Evolutionary conservation across 2,797 vertebrate species (phyloP).

Genomic region (Adrianichthys oophorus): DNA sequence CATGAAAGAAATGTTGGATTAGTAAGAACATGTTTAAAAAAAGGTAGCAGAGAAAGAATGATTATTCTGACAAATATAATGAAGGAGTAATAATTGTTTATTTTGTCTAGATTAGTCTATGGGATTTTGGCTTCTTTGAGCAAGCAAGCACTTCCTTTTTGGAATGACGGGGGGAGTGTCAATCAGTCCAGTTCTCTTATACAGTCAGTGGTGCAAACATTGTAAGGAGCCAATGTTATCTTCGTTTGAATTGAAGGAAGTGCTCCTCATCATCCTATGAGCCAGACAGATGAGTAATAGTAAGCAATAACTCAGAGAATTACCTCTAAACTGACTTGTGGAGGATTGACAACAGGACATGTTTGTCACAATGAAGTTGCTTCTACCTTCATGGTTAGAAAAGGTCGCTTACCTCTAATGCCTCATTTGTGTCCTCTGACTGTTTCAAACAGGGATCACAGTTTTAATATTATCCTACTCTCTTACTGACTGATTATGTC

Average conservation of each 20-base stretch:
- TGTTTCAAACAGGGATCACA: conserved; percentile 53
- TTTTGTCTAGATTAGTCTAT: too few species aligned
- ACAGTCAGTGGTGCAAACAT: too few species aligned
- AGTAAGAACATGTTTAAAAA: too few species aligned
- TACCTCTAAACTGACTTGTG: conserved; percentile 8
- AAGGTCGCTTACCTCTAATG: conserved; percentile 53
- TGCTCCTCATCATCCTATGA: conserved; percentile 21
- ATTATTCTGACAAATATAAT: too few species aligned
- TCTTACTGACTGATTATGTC: conserved; percentile 28
- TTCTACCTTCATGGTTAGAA: conserved; percentile 4
- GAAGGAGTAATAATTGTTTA: too few species aligned
- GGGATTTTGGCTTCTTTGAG: too few species aligned
- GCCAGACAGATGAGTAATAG: conserved; percentile 31
- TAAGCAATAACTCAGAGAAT: conserved; percentile 55
- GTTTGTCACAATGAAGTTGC: conserved; percentile 14
- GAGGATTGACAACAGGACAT: conserved; percentile 17
- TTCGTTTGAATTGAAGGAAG: conserved; percentile 25
- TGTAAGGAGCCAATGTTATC: conserved; percentile 15
- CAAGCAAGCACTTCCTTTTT: too few species aligned
- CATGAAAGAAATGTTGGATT: too few species aligned
- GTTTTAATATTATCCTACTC: conserved; percentile 33
- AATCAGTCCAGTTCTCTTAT: too few species aligned
- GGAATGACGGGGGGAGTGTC: too few species aligned
- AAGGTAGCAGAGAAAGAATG: too few species aligned
- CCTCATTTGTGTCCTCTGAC: conserved; percentile 52